These are phyloP conservation scores for Cichlasoma orientale DNA, from an alignment of 2,797 vertebrate genomes.

Conservation along the genomic window DNA sequence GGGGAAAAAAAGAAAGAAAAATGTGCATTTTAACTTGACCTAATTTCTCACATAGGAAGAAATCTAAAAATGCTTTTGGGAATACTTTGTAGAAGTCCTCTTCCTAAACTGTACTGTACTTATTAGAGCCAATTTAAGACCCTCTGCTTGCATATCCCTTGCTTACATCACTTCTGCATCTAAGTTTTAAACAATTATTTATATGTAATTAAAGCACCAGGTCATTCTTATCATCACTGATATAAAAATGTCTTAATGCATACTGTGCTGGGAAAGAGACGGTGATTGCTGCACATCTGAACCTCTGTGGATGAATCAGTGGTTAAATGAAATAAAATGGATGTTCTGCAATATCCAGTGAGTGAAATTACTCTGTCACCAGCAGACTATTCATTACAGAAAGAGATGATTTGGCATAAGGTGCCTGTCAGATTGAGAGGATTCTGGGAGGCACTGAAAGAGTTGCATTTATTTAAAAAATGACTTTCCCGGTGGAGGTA, in stretches of 20 bases:
- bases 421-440: constrained; percentile 21
- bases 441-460: constrained; percentile 38
- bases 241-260: background rate
- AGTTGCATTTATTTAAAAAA: constrained; percentile 39
- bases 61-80: background rate
- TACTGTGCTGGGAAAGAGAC: background rate
- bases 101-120: background rate
- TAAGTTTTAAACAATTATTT: background rate
- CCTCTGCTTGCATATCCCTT: background rate
- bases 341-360: constrained; percentile 17
- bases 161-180: background rate
- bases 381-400: constrained; percentile 33
- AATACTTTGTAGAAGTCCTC: background rate
- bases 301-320: constrained; percentile 1
- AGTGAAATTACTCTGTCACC: constrained; percentile 41
- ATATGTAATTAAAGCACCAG: background rate
- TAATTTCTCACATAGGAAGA: constrained; percentile 17
- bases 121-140: background rate
- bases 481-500: constrained; percentile 29
- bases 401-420: constrained; percentile 39
- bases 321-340: constrained; percentile 28
- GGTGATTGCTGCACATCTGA: background rate
- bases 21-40: background rate
- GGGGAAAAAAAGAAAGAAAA: background rate
- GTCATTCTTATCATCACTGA: background rate